Evolutionary conservation across 2,113 vertebrate genomes (phyloP), one percentile per base, ranked within the genome.

Genomic region (Brienomyrus brachyistius): DNA sequence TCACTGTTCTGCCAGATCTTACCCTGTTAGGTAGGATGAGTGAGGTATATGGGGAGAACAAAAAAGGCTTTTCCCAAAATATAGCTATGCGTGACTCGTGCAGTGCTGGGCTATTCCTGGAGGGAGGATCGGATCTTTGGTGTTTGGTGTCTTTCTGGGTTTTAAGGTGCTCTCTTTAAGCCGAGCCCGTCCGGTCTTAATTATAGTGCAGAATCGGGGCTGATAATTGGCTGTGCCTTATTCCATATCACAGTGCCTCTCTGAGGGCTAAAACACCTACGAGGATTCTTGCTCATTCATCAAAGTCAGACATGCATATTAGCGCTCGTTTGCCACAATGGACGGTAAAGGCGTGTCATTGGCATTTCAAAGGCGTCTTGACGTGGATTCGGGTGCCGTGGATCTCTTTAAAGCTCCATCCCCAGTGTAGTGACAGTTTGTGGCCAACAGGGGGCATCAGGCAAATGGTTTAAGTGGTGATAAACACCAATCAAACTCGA

Each of bases 301-400:
- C 51, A 52, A 54, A 51, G 17, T 56, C 77, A 56, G 74, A 11
- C 50, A 43, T 15, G 15, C 88, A 15, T 52, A 89, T 59, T 40
- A 59, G 35, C 48, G 4, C 48, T 80, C 19, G 0, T 89, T 40
- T 80, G 70, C 70, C 48, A 47, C 80, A 7, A 21, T 5, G 21
- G 40, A 59, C 80, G 52, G 15, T 89, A 85, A 62, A 89, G 52
- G 89, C n/a, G 51, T 45, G 35, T 59, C 56, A 89, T 59, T 84
- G 80, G 54, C 31, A 40, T 40, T 40, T 40, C 40, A 40, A 40
- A 40, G 40, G 40, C 35, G 5, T 85, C 66, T 89, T 4, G 15
- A 89, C 0, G n/a, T 17, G n/a, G 89, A n/a, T 43, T 82, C 15
- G 3, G 51, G 31, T 50, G 23, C 62, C 62, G 1, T 70, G n/a